phyloP scores from a whole-genome alignment of 2,113 vertebrate genomes.

The Prionailurus viverrinus region DNA sequence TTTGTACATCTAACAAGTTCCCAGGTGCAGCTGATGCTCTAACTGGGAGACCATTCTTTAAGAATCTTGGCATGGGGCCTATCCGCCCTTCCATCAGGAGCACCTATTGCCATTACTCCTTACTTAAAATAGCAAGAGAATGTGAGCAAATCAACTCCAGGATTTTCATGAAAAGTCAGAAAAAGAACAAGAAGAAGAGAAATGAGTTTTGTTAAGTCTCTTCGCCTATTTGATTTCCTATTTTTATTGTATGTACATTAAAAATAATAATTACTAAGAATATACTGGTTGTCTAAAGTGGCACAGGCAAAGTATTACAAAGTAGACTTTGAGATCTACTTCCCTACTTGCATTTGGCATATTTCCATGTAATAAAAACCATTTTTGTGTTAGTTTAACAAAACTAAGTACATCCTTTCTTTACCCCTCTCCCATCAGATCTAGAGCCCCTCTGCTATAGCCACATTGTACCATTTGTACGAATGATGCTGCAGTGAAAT shows the following conservation, averaged over 20 bases:
- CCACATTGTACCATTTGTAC: background rate
- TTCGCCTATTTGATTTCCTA: background rate
- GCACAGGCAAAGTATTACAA: background rate
- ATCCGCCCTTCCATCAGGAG: background rate
- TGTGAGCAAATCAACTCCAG: background rate
- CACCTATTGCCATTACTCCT: background rate
- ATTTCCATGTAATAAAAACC: background rate
- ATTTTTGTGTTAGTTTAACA: background rate
- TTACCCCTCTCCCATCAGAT: background rate
- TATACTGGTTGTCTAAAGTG: background rate
- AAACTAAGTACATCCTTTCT: background rate
- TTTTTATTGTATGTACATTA: background rate
- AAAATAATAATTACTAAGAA: constrained; percentile 25
- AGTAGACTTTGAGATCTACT: background rate
- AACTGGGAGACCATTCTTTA: background rate
- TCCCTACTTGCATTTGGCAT: background rate
- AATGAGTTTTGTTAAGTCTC: background rate
- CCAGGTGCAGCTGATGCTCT: background rate
- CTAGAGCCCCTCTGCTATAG: background rate
- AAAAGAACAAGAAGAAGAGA: background rate
- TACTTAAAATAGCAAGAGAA: background rate
- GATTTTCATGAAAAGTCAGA: background rate
- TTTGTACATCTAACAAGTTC: background rate
- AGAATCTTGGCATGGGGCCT: background rate
- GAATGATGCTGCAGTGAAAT: background rate